phyloP scores from a whole-genome alignment of 2,113 vertebrate genomes.

The Larimichthys polyactis region DNA sequence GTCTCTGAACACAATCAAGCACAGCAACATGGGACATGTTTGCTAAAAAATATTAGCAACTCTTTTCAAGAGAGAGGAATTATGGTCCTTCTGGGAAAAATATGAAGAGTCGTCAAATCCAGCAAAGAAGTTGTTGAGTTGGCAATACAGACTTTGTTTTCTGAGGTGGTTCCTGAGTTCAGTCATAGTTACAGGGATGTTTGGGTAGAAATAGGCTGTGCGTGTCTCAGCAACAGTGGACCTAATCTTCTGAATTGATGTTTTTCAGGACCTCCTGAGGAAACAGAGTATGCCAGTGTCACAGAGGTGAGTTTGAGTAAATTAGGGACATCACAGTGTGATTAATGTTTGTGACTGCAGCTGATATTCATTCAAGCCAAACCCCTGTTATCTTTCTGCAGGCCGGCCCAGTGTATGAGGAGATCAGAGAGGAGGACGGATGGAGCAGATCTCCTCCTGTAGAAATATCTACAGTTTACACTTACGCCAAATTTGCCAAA shows the following conservation, averaged over 20 bases:
- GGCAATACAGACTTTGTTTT: no score
- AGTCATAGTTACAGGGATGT: no score
- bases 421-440: not conserved
- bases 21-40: no score
- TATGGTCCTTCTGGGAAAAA: no score
- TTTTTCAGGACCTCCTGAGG: constrained; percentile 10
- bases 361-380: not conserved
- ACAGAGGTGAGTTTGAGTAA: constrained; percentile 7
- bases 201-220: no score
- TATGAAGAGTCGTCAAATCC: no score
- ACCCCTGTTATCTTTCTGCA: constrained; percentile 17
- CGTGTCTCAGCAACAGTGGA: not conserved
- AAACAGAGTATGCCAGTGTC: rapidly evolving
- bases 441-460: not conserved
- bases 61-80: no score
- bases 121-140: no score
- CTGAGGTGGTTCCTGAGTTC: not conserved
- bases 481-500: rapidly evolving
- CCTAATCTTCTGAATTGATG: not conserved
- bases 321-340: not conserved
- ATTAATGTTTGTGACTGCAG: not conserved
- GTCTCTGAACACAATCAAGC: no score
- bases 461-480: not conserved
- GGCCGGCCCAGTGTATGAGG: not conserved
- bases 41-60: no score